Conservation (phyloP, 2,888 invertebrate species). For the Amphiduros pacificus region DNA sequence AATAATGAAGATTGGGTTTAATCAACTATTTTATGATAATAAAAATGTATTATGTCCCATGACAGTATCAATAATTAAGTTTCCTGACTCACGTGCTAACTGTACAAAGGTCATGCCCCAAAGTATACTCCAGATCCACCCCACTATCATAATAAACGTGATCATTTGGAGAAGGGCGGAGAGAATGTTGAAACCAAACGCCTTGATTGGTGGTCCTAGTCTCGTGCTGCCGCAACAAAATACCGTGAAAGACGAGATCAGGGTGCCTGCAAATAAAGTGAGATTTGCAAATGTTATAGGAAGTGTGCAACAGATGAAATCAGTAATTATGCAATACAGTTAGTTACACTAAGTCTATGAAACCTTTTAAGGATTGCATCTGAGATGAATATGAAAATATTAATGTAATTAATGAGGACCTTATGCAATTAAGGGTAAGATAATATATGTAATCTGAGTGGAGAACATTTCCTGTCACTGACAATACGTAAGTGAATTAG, state of each 20-base stretch:
- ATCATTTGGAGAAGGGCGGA: slow-evolving; percentile 62
- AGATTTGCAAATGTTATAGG: too few species aligned
- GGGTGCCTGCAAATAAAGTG: slow-evolving; percentile 56
- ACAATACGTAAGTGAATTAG: too few species aligned
- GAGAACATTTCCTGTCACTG: too few species aligned
- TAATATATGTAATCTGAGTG: too few species aligned
- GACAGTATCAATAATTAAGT: neutral
- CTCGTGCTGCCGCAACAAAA: slow-evolving; percentile 59
- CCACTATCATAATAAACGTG: slow-evolving; percentile 61
- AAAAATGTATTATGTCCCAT: neutral
- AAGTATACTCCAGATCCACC: slow-evolving; percentile 64
- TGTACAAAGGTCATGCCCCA: slow-evolving; percentile 63
- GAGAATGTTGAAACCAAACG: slow-evolving; percentile 58
- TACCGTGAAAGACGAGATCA: slow-evolving; percentile 58
- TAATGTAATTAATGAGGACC: too few species aligned
- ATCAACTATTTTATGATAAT: neutral
- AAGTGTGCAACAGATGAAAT: too few species aligned
- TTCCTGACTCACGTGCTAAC: slow-evolving; percentile 53
- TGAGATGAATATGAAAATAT: too few species aligned
- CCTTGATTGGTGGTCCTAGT: slow-evolving; percentile 49
- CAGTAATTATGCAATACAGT: too few species aligned
- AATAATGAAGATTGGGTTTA: too few species aligned
- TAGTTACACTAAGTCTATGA: too few species aligned
- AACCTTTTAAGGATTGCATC: too few species aligned
- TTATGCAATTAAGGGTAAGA: too few species aligned